A percentile compares a stretch with the other conserved stretches of the same genome.
Conservation (phyloP, 2,113 vertebrate genomes). For the Catagonus wagneri region DNA sequence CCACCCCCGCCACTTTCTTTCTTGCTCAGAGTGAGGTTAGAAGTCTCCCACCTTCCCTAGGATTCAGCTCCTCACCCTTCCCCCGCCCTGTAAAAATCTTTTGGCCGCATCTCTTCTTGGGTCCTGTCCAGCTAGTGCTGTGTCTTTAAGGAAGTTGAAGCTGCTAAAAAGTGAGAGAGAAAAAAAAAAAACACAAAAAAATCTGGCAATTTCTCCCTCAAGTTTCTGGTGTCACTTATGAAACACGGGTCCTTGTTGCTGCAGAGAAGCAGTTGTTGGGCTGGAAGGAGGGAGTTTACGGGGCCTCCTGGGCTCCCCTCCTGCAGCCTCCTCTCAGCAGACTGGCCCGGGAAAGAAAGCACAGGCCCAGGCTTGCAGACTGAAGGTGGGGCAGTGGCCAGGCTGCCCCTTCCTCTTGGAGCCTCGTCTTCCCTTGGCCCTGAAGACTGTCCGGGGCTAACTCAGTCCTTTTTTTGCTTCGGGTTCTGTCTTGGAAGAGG, state of each 20-base stretch:
- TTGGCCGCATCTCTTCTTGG: conserved; percentile 51
- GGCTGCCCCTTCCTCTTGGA: background rate
- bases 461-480: background rate
- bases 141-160: conserved; percentile 81
- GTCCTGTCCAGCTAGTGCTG: conserved; percentile 66
- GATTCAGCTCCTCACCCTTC: conserved; percentile 55
- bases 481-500: conserved; percentile 39
- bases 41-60: background rate
- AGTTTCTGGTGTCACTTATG: conserved; percentile 80
- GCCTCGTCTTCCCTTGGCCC: background rate
- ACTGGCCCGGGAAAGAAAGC: background rate
- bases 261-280: conserved; percentile 40
- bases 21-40: background rate
- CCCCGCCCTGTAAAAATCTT: background rate
- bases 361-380: background rate
- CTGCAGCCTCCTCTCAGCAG: background rate
- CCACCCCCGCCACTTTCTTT: background rate
- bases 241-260: conserved; percentile 66
- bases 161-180: conserved; percentile 55
- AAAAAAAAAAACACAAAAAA: conserved; percentile 54
- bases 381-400: background rate
- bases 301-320: background rate
- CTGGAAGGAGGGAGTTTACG: background rate
- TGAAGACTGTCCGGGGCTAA: background rate
- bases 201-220: conserved; percentile 68